Base-by-base conservation (phyloP, 2,797 vertebrate species). In the Gorsachius magnificus region DNA sequence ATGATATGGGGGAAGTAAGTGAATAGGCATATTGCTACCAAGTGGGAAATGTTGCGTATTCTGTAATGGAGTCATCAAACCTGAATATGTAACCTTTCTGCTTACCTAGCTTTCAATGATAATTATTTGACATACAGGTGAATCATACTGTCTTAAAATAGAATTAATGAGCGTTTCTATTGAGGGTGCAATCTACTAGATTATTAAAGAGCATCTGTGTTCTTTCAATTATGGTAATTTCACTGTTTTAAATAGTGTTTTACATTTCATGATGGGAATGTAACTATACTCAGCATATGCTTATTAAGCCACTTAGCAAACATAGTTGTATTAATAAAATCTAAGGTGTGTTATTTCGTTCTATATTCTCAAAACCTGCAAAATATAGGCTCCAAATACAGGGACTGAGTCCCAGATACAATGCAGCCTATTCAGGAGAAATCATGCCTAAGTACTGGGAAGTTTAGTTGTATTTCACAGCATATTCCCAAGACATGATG, bases 181-280 rank as follows among this genome's bases (percentile, higher is more conserved):
- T 87, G 94, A 95, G 91, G 45, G 48, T 60, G 90, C 95, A 96
- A 96, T 97, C 88, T 97, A 86, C 93, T 93, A 96, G 95, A 96
- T 97, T 96, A 97, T 97, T 97, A 97, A 97, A 96, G 71, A 97
- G 75, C 95, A 96, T 96, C 96, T 97, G 94, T 96, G 95, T 96
- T 97, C 95, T 97, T 96, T 97, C 92, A 96, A 86, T 97, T 97
- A 96, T 96, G 92, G 81, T 96, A 94, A 97, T 97, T 94, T 94
- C 46, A 93, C 84, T 85, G 75, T 97, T 97, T 97, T 95, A 97
- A 97, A 94, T 89, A 96, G 84, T 89, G 91, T 94, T 96, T 96
- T 96, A 87, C 93, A 94, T 96, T 96, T 97, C 95, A 95, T 95
- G 84, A 95, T 93, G 93, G 93, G 85, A 95, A 93, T 89, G 92